Percentiles rank a stretch among this genome's conserved stretches.
Conservation (phyloP, 1,140 invertebrate genomes). For the Nebria ingens region DNA sequence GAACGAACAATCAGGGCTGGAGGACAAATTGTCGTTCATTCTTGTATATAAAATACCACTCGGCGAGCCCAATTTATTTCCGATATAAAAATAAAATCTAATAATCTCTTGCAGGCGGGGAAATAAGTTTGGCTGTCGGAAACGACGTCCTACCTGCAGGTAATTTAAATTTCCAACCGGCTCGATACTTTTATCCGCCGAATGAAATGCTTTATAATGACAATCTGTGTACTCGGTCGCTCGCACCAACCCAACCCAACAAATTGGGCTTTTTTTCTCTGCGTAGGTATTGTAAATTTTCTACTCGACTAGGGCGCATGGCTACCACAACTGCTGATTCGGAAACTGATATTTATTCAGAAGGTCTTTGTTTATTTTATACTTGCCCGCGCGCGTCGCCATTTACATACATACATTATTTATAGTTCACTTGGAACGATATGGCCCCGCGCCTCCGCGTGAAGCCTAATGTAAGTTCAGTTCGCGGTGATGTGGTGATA, state of each 20-base stretch:
- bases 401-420: conserved; percentile 10
- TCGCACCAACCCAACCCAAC: neutral
- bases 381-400: neutral
- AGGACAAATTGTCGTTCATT: conserved; percentile 9
- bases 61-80: conserved; percentile 2
- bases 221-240: neutral
- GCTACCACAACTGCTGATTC: neutral
- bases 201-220: conserved; percentile 9
- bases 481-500: neutral
- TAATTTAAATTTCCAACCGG: neutral
- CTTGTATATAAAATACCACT: neutral
- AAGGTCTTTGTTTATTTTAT: conserved; percentile 6
- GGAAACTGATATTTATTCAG: conserved; percentile 6
- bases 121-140: neutral
- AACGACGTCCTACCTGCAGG: neutral
- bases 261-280: neutral
- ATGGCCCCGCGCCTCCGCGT: neutral
- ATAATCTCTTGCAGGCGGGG: neutral
- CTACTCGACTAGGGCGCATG: neutral
- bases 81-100: conserved; percentile 9
- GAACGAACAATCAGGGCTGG: too few species aligned
- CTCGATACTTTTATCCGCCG: neutral
- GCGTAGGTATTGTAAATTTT: neutral
- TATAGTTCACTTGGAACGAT: neutral
- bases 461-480: neutral